Evolutionary conservation across 2,797 vertebrate genomes (phyloP).

Genomic region (Chaetophractus vellerosus): DNA sequence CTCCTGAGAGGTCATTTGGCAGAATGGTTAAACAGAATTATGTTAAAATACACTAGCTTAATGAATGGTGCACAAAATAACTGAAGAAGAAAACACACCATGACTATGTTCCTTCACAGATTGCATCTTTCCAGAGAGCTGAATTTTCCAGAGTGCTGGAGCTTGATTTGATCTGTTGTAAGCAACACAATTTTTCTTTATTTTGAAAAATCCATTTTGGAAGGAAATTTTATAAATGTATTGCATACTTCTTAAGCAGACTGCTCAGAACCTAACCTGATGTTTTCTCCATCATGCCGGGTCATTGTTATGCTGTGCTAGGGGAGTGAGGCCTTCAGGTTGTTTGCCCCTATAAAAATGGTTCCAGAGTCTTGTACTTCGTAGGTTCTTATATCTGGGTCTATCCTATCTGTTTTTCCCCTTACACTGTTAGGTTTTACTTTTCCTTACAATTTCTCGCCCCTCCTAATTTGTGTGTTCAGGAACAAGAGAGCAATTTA

Average conservation of each 20-base stretch:
- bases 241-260: neutral
- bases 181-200: slow-evolving; percentile 7
- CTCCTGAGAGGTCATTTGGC: slow-evolving; percentile 45
- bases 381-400: neutral
- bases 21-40: slow-evolving; percentile 42
- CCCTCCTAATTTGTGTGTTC: slow-evolving; percentile 31
- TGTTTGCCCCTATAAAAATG: neutral
- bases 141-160: slow-evolving; percentile 57
- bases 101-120: slow-evolving; percentile 11
- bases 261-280: neutral
- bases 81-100: neutral
- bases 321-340: neutral
- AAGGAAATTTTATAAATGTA: slow-evolving; percentile 59
- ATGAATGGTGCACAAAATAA: slow-evolving; percentile 12
- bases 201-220: slow-evolving; percentile 27
- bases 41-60: slow-evolving; percentile 26
- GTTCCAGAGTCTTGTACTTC: neutral
- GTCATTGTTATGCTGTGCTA: neutral
- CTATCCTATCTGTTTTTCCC: neutral
- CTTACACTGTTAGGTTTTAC: neutral
- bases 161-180: slow-evolving; percentile 29
- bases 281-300: neutral
- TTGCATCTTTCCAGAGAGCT: neutral
- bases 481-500: slow-evolving; percentile 52
- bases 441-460: slow-evolving; percentile 17